Conservation (phyloP, 2,888 invertebrate species). For the Epirrhoe alternata region DNA sequence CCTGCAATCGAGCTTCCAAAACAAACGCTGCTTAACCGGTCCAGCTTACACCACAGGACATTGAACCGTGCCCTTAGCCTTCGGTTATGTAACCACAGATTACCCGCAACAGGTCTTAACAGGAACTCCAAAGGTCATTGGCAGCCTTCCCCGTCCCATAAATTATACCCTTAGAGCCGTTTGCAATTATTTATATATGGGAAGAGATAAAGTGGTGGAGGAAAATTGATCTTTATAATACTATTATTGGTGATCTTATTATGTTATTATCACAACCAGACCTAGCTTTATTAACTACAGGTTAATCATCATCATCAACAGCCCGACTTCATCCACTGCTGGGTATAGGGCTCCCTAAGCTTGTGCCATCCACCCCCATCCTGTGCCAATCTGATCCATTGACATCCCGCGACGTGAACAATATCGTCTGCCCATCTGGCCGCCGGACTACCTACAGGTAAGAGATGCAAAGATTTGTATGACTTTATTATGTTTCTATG, state of each 20-base stretch:
- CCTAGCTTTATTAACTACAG: too few species aligned
- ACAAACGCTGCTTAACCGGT: conserved; percentile 23
- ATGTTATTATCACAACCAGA: background rate
- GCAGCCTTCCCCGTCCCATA: conserved; percentile 16
- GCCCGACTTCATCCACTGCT: too few species aligned
- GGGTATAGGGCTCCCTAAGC: too few species aligned
- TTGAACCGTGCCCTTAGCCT: conserved; percentile 31
- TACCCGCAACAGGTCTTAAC: conserved; percentile 25
- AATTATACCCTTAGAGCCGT: background rate
- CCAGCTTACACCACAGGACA: conserved; percentile 25
- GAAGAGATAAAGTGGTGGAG: background rate
- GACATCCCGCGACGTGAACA: too few species aligned
- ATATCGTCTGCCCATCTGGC: too few species aligned
- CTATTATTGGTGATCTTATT: background rate
- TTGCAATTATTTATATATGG: background rate
- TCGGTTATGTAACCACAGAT: conserved; percentile 23
- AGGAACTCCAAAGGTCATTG: conserved; percentile 35
- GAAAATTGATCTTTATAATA: background rate
- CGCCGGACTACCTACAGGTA: too few species aligned
- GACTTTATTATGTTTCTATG: too few species aligned
- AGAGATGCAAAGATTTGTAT: too few species aligned
- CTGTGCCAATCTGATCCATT: too few species aligned
- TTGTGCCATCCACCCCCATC: too few species aligned
- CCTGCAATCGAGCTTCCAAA: conserved; percentile 7
- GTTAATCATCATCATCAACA: too few species aligned